Evolutionary conservation across 2,113 vertebrate species (phyloP).

Genomic region (Orycteropus afer): DNA sequence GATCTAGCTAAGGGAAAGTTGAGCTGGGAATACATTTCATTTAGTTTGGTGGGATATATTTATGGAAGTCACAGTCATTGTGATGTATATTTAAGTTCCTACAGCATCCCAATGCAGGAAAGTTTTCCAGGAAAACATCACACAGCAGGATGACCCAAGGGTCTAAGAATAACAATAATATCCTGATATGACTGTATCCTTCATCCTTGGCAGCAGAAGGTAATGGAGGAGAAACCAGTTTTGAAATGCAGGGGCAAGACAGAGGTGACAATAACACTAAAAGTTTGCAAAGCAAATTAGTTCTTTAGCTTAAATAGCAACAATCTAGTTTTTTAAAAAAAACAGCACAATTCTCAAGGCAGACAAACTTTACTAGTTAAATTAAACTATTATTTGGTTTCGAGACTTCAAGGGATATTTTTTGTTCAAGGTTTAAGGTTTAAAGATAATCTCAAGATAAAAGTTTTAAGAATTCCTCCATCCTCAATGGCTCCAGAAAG

Average conservation of each 20-base stretch:
- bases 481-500: neutral
- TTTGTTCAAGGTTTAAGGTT: neutral
- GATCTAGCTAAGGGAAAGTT: neutral
- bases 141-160: neutral
- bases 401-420: neutral
- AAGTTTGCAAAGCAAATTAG: neutral
- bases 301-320: constrained; percentile 3
- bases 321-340: too few species aligned
- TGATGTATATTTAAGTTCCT: neutral
- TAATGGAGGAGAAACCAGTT: neutral
- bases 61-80: neutral
- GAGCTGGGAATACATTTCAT: too few species aligned
- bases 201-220: neutral
- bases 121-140: neutral
- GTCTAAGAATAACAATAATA: neutral
- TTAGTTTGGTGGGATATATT: neutral
- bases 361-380: too few species aligned
- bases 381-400: too few species aligned
- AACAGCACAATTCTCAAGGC: too few species aligned
- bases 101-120: neutral
- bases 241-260: neutral
- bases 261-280: neutral
- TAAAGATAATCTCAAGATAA: neutral
- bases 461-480: neutral
- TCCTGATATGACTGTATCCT: neutral